Conservation (phyloP, 2,113 vertebrate genomes). For the Willisornis vidua region DNA sequence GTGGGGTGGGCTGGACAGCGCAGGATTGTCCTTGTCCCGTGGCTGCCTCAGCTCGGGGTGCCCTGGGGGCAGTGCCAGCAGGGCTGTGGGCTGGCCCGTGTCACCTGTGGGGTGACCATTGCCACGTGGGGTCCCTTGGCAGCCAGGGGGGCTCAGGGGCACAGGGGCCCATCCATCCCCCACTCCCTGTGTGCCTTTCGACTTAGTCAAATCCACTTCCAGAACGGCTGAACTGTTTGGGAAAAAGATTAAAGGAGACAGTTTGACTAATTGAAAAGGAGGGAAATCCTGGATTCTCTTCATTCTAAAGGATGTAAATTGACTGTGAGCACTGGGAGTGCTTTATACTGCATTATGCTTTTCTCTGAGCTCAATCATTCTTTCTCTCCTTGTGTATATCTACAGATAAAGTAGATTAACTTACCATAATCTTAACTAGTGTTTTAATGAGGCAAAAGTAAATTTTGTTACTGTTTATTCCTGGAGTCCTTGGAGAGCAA, state of each 20-base stretch:
- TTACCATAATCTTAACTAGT: not conserved
- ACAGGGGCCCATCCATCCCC: not conserved
- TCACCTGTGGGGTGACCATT: no score
- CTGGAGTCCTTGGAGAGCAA: not conserved
- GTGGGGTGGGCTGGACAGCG: not conserved
- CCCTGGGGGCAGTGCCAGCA: not conserved
- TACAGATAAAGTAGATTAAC: not conserved
- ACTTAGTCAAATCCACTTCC: conserved; percentile 53
- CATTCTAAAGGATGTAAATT: not conserved
- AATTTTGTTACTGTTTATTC: not conserved
- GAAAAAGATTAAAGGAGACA: conserved; percentile 50
- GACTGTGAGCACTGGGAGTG: conserved; percentile 14
- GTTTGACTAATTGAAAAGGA: conserved; percentile 57
- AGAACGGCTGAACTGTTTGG: conserved; percentile 47
- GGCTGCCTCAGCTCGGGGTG: not conserved
- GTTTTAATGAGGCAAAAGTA: not conserved
- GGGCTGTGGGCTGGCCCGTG: not conserved
- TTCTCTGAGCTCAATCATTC: not conserved
- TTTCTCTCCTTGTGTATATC: not conserved
- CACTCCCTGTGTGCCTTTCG: conserved; percentile 7
- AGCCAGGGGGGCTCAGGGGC: not conserved
- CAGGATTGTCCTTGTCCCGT: not conserved
- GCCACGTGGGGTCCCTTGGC: not conserved
- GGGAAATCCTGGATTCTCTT: conserved; percentile 15
- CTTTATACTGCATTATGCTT: not conserved